Percentiles rank a stretch among this genome's conserved stretches.
These are phyloP conservation scores for Orthonychiurus folsomi DNA, from an alignment of 2,888 invertebrate genomes.

Conservation along the genomic window DNA sequence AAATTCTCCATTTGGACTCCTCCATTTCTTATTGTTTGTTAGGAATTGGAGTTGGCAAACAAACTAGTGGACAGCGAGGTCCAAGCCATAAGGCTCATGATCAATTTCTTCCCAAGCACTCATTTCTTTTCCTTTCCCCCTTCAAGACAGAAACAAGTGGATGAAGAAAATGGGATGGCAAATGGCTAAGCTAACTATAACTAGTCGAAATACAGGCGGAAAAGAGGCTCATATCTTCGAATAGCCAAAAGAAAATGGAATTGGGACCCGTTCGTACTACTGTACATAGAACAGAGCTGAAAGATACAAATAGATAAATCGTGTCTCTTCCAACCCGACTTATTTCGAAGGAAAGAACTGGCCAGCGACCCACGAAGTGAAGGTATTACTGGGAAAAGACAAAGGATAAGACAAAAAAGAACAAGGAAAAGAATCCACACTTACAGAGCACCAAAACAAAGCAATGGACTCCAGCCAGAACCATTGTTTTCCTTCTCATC, in stretches of 20 bases:
- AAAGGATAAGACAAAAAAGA: not conserved
- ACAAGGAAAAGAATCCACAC: not conserved
- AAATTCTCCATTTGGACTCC: not conserved
- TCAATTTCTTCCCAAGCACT: not conserved
- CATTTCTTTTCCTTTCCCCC: not conserved
- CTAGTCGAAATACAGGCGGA: too few relatives aligned
- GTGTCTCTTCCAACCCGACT: too few relatives aligned
- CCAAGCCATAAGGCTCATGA: not conserved
- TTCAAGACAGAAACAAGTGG: not conserved
- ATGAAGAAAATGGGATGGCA: not conserved
- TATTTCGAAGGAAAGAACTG: too few relatives aligned
- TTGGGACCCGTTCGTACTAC: too few relatives aligned
- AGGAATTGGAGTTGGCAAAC: not conserved
- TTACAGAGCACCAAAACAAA: not conserved
- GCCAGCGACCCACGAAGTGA: too few relatives aligned
- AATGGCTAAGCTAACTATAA: not conserved
- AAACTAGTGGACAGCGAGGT: not conserved
- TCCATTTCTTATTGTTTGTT: not conserved
- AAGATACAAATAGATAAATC: not conserved
- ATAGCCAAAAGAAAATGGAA: too few relatives aligned
- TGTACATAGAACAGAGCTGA: too few relatives aligned
- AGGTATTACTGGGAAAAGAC: too few relatives aligned
- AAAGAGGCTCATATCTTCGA: too few relatives aligned
- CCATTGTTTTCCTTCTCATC: not conserved
- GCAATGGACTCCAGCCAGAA: constrained; percentile 1